These are phyloP conservation scores for Rhabdornis inornatus DNA, from an alignment of 2,113 vertebrate species.

Conservation along the genomic window DNA sequence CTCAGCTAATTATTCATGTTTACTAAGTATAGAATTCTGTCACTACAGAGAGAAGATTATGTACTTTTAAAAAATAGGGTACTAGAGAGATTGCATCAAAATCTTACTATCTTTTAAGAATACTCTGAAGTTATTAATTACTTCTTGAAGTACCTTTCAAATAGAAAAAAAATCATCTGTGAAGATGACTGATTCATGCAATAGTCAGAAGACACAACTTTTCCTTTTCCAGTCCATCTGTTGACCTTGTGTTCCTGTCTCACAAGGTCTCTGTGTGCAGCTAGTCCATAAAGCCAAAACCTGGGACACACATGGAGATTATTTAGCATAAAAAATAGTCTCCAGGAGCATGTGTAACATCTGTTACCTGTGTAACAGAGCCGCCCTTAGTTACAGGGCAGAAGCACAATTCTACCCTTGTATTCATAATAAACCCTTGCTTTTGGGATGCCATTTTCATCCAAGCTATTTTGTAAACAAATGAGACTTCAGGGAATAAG, in stretches of 20 bases:
- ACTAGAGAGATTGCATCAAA: not conserved
- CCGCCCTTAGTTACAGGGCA: not conserved
- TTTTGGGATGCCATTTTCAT: not conserved
- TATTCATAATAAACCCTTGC: not conserved
- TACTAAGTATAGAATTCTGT: not conserved
- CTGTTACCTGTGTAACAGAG: not conserved
- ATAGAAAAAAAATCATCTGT: not conserved
- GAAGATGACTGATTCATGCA: not conserved
- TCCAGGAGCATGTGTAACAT: not conserved
- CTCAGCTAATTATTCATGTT: not conserved
- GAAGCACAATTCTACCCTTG: not conserved
- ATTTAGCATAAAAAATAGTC: not conserved
- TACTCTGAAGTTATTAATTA: not conserved
- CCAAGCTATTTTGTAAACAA: slow-evolving; percentile 12
- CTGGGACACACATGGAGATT: not conserved
- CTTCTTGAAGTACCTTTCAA: not conserved
- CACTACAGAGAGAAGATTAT: not conserved
- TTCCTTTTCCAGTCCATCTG: not conserved
- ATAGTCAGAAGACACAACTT: not conserved
- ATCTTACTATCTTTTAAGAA: not conserved
- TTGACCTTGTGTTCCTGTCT: not conserved
- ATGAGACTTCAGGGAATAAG: not conserved
- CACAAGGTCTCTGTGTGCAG: not conserved
- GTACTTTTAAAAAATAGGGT: not conserved
- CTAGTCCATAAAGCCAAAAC: not conserved